Percentiles rank a stretch among this genome's conserved stretches.
These are phyloP conservation scores for Agelaius phoeniceus DNA, from an alignment of 2,113 vertebrate genomes.

Conservation along the genomic window DNA sequence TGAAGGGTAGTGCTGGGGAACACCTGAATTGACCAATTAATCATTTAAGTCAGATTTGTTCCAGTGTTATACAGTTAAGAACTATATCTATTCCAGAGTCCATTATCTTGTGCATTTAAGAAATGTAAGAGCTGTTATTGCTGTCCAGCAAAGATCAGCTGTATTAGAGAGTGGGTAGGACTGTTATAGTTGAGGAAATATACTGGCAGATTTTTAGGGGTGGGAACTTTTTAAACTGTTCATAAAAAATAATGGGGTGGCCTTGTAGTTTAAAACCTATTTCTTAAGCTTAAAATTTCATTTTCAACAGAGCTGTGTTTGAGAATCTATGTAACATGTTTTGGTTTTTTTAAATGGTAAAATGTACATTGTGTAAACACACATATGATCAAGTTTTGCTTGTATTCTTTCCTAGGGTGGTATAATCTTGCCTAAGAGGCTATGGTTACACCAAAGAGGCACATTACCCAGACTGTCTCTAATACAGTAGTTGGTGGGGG, in stretches of 20 bases:
- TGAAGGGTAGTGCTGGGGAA: not conserved
- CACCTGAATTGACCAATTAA: not conserved
- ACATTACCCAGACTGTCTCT: constrained; percentile 71
- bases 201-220: constrained; percentile 76
- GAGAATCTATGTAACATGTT: constrained; percentile 71
- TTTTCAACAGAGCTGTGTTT: constrained; percentile 75
- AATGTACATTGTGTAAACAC: constrained; percentile 72
- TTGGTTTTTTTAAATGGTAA: constrained; percentile 64
- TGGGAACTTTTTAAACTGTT: constrained; percentile 79
- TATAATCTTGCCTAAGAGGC: constrained; percentile 69
- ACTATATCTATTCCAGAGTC: not conserved
- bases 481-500: constrained; percentile 35
- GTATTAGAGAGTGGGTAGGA: constrained; percentile 46
- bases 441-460: constrained; percentile 66
- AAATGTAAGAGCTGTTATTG: constrained; percentile 48
- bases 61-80: constrained; percentile 12
- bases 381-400: constrained; percentile 57
- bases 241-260: constrained; percentile 69
- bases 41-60: constrained; percentile 11
- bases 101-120: not conserved
- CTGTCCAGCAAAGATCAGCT: not conserved
- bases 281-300: constrained; percentile 74
- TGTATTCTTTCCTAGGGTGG: constrained; percentile 60
- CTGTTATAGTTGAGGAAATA: constrained; percentile 35
- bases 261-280: constrained; percentile 74